Conservation (phyloP, 2,797 vertebrate species). For the Cirrhinus mrigala region DNA sequence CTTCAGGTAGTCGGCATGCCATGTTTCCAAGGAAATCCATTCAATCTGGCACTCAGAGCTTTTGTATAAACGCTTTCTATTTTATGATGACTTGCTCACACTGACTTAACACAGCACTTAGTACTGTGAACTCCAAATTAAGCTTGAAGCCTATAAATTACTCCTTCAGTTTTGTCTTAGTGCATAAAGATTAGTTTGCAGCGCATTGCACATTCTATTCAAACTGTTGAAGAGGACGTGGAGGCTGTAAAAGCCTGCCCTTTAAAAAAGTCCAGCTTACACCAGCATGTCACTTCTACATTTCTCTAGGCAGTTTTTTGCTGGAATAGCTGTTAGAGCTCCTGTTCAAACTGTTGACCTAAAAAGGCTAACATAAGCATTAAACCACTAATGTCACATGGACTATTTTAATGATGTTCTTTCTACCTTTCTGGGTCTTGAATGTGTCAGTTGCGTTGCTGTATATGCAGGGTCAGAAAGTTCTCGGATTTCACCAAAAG, state of each 20-base stretch:
- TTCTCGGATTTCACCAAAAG: too few relatives aligned
- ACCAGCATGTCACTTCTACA: not conserved
- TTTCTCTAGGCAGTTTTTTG: not conserved
- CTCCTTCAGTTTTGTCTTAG: not conserved
- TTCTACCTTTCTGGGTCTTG: too few relatives aligned
- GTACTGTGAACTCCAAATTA: not conserved
- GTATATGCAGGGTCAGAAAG: too few relatives aligned
- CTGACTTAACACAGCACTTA: constrained; percentile 13
- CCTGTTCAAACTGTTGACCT: not conserved
- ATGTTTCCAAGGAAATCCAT: constrained; percentile 4
- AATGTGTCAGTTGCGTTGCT: too few relatives aligned
- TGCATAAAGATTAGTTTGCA: constrained; percentile 25
- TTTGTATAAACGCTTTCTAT: not conserved
- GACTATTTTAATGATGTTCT: too few relatives aligned
- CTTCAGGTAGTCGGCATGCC: not conserved
- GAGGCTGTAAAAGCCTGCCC: not conserved
- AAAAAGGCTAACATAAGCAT: not conserved
- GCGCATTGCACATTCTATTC: constrained; percentile 22
- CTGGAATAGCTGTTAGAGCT: not conserved
- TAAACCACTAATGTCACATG: too few relatives aligned
- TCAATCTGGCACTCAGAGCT: not conserved
- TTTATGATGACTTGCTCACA: not conserved
- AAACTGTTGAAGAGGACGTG: not conserved
- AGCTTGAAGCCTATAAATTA: constrained; percentile 32
- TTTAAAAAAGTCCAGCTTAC: not conserved